phyloP scores from a whole-genome alignment of 2,113 vertebrate genomes.

The Columbina picui region DNA sequence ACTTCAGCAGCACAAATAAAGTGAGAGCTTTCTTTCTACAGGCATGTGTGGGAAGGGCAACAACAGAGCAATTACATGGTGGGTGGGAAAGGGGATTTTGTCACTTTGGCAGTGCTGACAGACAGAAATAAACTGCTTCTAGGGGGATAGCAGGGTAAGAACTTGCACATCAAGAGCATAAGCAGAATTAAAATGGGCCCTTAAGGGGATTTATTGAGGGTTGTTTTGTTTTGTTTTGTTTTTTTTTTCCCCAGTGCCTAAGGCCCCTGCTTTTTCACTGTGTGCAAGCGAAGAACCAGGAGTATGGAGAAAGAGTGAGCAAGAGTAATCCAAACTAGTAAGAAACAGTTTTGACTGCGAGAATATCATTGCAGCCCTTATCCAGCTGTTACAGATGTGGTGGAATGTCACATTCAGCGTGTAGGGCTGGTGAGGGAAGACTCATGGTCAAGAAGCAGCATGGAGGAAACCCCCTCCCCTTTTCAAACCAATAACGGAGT shows the following conservation, averaged over 20 bases:
- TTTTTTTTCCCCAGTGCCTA: neutral
- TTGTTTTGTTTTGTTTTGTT: neutral
- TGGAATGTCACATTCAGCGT: fast-evolving
- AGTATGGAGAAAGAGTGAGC: neutral
- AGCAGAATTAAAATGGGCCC: constrained; percentile 61
- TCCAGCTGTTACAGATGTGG: neutral
- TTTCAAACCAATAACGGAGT: neutral
- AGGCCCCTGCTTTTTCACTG: constrained; percentile 28
- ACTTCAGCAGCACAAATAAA: constrained; percentile 41
- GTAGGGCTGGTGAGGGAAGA: neutral
- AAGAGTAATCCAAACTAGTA: neutral
- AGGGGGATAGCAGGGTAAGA: constrained; percentile 53
- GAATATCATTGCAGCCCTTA: neutral
- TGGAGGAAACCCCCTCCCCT: neutral
- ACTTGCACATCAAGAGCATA: constrained; percentile 61
- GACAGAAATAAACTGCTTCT: constrained; percentile 70
- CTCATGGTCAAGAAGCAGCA: fast-evolving
- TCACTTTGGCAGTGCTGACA: constrained; percentile 65
- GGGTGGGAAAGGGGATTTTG: constrained; percentile 69
- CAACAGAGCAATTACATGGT: constrained; percentile 70
- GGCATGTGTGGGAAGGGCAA: constrained; percentile 67
- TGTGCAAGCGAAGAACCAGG: neutral
- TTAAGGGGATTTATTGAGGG: constrained; percentile 42
- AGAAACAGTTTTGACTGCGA: neutral
- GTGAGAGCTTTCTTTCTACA: constrained; percentile 37